A percentile compares a stretch with the other conserved stretches of the same genome.
These are phyloP conservation scores for Megaceryle maxima DNA, from an alignment of 2,113 vertebrate species.

Conservation along the genomic window DNA sequence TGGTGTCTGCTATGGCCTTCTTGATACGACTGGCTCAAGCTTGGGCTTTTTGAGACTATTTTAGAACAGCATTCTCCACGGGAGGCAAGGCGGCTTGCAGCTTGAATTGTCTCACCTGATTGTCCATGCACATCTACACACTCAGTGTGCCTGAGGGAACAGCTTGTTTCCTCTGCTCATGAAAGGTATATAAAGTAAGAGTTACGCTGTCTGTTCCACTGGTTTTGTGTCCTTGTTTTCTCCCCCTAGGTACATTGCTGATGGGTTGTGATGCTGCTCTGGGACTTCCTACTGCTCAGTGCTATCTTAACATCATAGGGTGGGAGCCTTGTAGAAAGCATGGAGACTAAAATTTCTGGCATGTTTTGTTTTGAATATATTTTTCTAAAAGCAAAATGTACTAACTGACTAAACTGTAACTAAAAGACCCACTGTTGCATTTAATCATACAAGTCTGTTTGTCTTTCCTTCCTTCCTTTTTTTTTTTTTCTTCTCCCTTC, in stretches of 20 bases:
- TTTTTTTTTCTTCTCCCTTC: not conserved
- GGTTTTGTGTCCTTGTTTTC: not conserved
- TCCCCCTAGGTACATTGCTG: not conserved
- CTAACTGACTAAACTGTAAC: slow-evolving; percentile 45
- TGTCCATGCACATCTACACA: rapidly evolving
- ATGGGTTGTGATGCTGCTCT: not conserved
- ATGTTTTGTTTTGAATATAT: not conserved
- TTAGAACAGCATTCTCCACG: not conserved
- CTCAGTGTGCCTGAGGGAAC: not conserved
- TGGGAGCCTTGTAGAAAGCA: not conserved
- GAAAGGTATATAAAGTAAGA: not conserved
- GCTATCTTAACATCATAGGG: not conserved
- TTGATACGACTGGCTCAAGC: not conserved
- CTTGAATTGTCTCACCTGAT: not conserved
- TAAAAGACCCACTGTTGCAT: slow-evolving; percentile 5
- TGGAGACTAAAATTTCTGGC: slow-evolving; percentile 16
- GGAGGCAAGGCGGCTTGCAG: not conserved
- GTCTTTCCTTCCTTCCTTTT: slow-evolving; percentile 51
- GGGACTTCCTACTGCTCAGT: not conserved
- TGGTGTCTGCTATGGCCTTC: not conserved
- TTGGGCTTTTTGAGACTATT: not conserved
- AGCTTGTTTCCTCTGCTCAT: not conserved
- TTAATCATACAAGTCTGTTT: slow-evolving; percentile 71
- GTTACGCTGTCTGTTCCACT: not conserved
- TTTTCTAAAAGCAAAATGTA: not conserved